These are phyloP conservation scores for Apistogramma diplotaenia DNA, from an alignment of 2,113 vertebrate genomes.

Conservation along the genomic window DNA sequence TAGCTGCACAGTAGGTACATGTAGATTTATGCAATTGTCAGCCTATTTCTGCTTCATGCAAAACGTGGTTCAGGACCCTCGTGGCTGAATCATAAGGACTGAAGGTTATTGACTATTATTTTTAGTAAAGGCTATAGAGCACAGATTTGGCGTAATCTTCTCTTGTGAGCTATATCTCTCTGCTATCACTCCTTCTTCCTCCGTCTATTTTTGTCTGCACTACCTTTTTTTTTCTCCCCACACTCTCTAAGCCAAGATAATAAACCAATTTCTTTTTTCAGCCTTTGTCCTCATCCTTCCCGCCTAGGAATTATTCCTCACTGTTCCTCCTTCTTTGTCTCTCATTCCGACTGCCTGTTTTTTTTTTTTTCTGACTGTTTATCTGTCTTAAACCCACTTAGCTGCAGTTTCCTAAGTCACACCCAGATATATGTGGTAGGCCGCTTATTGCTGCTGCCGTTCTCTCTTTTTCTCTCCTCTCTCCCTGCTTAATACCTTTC, in stretches of 20 bases:
- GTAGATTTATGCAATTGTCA: background rate
- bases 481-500: conserved; percentile 58
- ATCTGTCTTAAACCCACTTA: conserved; percentile 71
- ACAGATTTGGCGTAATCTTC: conserved; percentile 64
- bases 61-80: conserved; percentile 21
- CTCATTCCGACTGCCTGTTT: conserved; percentile 39
- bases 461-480: conserved; percentile 23
- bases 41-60: conserved; percentile 24
- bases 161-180: conserved; percentile 21
- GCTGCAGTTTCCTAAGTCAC: conserved; percentile 61
- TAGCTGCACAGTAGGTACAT: background rate
- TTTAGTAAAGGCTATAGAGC: conserved; percentile 53
- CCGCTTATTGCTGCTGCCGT: conserved; percentile 46
- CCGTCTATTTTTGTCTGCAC: conserved; percentile 44
- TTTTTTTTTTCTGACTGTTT: conserved; percentile 61
- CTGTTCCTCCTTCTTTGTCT: conserved; percentile 52
- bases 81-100: conserved; percentile 44
- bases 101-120: conserved; percentile 64
- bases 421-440: conserved; percentile 63
- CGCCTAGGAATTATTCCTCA: conserved; percentile 57
- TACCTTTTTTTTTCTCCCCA: conserved; percentile 32
- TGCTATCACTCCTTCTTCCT: conserved; percentile 39
- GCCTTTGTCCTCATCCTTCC: conserved; percentile 56
- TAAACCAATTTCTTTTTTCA: conserved; percentile 65
- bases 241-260: conserved; percentile 65